Base-by-base conservation (phyloP, 1,140 invertebrate species). In the Dinothrombium tinctorium region DNA sequence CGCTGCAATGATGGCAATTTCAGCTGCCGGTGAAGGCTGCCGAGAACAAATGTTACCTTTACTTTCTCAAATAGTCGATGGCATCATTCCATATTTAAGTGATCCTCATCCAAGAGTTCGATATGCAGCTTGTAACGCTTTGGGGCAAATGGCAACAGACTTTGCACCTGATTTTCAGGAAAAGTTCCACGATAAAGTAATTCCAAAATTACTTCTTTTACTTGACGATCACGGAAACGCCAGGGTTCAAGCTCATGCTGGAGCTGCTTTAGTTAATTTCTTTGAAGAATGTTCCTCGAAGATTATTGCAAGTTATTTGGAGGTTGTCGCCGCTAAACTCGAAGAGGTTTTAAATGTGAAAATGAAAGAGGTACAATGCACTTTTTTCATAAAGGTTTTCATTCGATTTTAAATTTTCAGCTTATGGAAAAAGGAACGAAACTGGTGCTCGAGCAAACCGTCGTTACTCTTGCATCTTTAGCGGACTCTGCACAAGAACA, bases 131-230 rank as follows among this genome's bases (percentile, higher is more conserved):
- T 99, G 94, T 56, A 99, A 98, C 64, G 86, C 89, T n/a, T 70
- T 99, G 28, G 94, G 94, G 12, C 92, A 99, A 63, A 90, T 99
- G 82, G 83, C 86, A 1, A 86, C 87, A 11, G 94, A 99, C 60
- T 99, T 99, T 67, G 84, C 84, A 4, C 87, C 87, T 4, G 66
- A 67, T 7, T 90, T 98, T 53, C 83, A 98, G 59, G 95, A 95
- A 62, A 94, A 94, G 61, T 99, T 90, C 59, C 90, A 98, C 54
- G 73, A 75, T 40, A 78, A 77, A 61, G 66, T 98, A 36, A 75
- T 98, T 25, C 82, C 84, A 28, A 82, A 78, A 11, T 61, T 99
- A 21, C 58, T 98, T 4, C 67, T 73, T 58, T 68, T 94, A n/a
- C 65, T 98, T 46, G 83, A 87, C 52, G 84, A 96, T 56, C 73